Percentiles rank a stretch among this genome's conserved stretches.
Conservation (phyloP, 2,797 vertebrate species). For the Chiroxiphia lanceolata region DNA sequence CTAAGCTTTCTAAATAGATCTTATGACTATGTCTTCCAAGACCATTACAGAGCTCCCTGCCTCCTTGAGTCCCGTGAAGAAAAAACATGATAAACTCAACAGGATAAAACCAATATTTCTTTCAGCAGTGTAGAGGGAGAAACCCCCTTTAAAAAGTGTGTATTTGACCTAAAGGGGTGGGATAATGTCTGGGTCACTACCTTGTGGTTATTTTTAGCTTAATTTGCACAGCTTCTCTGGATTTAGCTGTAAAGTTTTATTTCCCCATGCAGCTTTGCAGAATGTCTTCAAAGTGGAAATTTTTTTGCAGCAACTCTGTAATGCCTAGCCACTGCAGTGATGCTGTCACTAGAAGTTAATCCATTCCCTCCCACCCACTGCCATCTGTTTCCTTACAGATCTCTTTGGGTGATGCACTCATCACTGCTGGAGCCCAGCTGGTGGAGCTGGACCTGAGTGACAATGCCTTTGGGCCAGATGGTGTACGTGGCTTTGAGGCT, state of each 20-base stretch:
- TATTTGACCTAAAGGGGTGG: not conserved
- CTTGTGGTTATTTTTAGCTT: not conserved
- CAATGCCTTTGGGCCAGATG: conserved; percentile 96
- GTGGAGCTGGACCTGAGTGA: conserved; percentile 94
- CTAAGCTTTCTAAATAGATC: not conserved
- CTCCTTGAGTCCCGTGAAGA: not conserved
- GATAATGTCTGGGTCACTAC: not conserved
- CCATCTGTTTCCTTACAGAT: conserved; percentile 73
- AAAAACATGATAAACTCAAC: not conserved
- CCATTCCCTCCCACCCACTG: not conserved
- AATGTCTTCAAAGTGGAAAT: not conserved
- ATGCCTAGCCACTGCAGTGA: not conserved
- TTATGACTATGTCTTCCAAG: not conserved
- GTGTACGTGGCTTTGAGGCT: conserved; percentile 90
- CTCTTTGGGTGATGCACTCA: conserved; percentile 89
- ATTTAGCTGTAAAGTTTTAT: not conserved
- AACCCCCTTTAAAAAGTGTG: not conserved
- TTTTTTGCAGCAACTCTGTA: not conserved
- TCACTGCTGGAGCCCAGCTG: conserved; percentile 88
- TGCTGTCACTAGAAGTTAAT: conserved; percentile 1
- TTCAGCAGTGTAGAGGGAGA: not conserved
- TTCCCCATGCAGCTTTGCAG: not conserved
- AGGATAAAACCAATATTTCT: not conserved
- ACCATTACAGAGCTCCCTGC: not conserved
- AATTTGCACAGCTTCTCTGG: not conserved